phyloP scores from a whole-genome alignment of 2,797 vertebrate species.

The Macrochelys suwanniensis region DNA sequence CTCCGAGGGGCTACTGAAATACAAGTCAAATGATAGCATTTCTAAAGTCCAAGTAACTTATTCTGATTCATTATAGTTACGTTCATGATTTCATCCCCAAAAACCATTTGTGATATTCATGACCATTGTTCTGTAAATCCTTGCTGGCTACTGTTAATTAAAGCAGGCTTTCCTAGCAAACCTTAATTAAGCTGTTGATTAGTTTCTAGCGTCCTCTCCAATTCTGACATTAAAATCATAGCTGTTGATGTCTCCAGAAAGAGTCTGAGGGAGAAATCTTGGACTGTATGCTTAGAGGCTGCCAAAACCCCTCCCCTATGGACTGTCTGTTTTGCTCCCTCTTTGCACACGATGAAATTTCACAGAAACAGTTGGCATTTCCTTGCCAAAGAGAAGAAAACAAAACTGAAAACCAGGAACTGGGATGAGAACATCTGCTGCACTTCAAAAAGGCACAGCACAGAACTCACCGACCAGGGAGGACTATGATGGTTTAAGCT shows the following conservation, averaged over 20 bases:
- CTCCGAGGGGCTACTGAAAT: not conserved
- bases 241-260: not conserved
- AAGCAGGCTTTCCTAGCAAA: conserved; percentile 37
- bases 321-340: not conserved
- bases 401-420: too few relatives aligned
- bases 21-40: not conserved
- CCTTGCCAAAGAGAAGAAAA: too few relatives aligned
- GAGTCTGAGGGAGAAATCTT: not conserved
- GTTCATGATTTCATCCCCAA: not conserved
- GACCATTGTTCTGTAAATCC: conserved; percentile 19
- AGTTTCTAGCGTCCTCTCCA: not conserved
- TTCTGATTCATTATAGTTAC: too few relatives aligned
- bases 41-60: not conserved
- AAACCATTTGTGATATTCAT: not conserved
- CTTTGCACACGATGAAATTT: conserved; percentile 3
- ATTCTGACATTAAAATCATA: not conserved
- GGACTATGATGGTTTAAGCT: too few relatives aligned
- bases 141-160: conserved; percentile 31
- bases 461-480: too few relatives aligned
- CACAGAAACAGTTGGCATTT: not conserved
- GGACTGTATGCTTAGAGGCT: too few relatives aligned
- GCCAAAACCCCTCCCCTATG: too few relatives aligned
- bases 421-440: too few relatives aligned
- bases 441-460: too few relatives aligned
- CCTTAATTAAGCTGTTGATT: not conserved